Percentiles rank a stretch among this genome's conserved stretches.
Conservation (phyloP, 2,888 invertebrate genomes). For the Neocrepidodera transversa region DNA sequence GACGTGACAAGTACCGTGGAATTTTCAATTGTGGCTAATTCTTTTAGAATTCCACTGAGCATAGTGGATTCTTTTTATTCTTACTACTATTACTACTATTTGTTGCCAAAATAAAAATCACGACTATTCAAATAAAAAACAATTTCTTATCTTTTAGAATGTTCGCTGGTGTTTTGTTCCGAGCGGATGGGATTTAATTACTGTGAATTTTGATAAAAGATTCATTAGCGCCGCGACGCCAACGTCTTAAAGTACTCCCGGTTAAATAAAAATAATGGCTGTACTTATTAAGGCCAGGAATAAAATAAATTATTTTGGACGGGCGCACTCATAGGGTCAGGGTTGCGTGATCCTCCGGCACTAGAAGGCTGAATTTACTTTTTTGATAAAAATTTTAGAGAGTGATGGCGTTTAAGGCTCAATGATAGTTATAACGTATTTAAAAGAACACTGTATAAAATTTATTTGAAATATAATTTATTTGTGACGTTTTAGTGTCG, state of each 20-base stretch:
- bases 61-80: slow-evolving; percentile 20
- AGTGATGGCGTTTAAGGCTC: slow-evolving; percentile 1
- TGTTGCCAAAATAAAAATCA: no score
- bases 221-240: slow-evolving; percentile 21
- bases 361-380: neutral
- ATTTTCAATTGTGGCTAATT: slow-evolving; percentile 29
- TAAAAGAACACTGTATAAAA: no score
- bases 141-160: neutral
- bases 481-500: no score
- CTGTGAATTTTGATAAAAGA: slow-evolving; percentile 33
- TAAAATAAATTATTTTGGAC: slow-evolving; percentile 19
- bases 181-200: slow-evolving; percentile 26
- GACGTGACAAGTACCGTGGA: slow-evolving; percentile 28
- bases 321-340: slow-evolving; percentile 2
- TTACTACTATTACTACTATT: no score
- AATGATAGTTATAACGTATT: no score
- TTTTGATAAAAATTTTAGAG: slow-evolving; percentile 14
- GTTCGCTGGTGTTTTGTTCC: slow-evolving; percentile 18
- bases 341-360: neutral
- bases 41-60: slow-evolving; percentile 12
- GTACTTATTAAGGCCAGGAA: slow-evolving; percentile 19
- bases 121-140: no score
- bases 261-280: slow-evolving; percentile 21
- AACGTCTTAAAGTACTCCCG: slow-evolving; percentile 6
- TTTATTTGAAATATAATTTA: no score